Evolutionary conservation across 2,888 invertebrate genomes (phyloP), one percentile per base, ranked within the genome.

Genomic region (Cyclophora albipunctata): DNA sequence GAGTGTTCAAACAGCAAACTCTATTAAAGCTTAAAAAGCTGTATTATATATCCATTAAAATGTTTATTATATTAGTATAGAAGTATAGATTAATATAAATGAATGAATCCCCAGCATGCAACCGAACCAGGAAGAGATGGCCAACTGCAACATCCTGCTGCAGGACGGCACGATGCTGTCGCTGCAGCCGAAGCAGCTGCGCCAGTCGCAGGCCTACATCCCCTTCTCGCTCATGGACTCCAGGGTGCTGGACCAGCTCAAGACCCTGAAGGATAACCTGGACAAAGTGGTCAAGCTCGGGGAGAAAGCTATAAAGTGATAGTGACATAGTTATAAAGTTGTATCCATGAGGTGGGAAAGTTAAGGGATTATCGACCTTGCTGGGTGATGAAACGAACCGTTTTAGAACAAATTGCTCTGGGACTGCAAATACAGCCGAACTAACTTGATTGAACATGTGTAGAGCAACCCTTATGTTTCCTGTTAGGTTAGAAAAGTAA

Each of bases 101-200:
- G 20, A 20, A 20, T 20, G 20, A 20, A 20, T 46, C 70, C 64
- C 3, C 73, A 89, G 89, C 35, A 71, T 85, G 73, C 73, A 81
- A 42, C 73, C 81, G 0, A 7, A 33, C 33, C 4, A 20, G 34
- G 90, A 92, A 20, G 85, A 89, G 41, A 87, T 84, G 54, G 91
- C 92, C 0, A 93, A 92, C 72, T 90, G 93, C 62, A 93, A 92
- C 72, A 92, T 93, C n/a, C 90, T 92, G 0, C 78, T 93, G 0
- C 69, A 81, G 33, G 91, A 93, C 68, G 93, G 93, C 34, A 90
- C 90, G 5, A 78, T 92, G 71, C 78, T 93, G 3, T 91, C 92
- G 0, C 75, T 93, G 2, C 87, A 92, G 59, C 93, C 93, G 0
- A 86, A 89, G 51, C 83, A 81, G 48, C 67, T 89, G 47, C 71